These are phyloP conservation scores for Chitala chitala DNA, from an alignment of 2,113 vertebrate genomes.

Conservation along the genomic window DNA sequence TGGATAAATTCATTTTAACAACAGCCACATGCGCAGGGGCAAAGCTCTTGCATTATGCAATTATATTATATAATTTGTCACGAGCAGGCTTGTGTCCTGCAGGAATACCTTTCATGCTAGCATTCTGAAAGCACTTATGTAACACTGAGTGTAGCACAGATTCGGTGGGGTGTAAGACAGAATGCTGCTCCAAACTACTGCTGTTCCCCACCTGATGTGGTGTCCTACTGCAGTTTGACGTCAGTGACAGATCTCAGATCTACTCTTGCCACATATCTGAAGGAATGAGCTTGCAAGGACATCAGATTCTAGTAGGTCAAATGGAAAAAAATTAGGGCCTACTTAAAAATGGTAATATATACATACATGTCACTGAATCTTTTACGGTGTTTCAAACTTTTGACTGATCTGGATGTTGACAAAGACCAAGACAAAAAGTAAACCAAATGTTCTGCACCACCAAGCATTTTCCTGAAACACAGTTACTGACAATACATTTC, in stretches of 20 bases:
- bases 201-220: background rate
- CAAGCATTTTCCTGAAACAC: background rate
- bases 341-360: no score
- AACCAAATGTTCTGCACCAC: background rate
- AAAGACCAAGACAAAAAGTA: no score
- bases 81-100: background rate
- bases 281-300: no score
- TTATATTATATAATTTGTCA: conserved; percentile 23
- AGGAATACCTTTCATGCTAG: conserved; percentile 2
- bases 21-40: background rate
- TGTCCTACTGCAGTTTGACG: background rate
- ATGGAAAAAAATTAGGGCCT: no score
- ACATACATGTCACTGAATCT: no score
- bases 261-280: no score
- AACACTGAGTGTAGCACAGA: conserved; percentile 28
- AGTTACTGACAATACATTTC: background rate
- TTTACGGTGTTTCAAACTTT: no score
- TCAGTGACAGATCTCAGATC: no score
- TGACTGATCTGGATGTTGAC: no score
- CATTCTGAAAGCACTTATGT: conserved; percentile 31
- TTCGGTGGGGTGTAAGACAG: background rate
- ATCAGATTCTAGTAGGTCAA: no score
- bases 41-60: conserved; percentile 9
- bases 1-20: background rate
- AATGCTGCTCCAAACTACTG: background rate